These are phyloP conservation scores for Pipistrellus kuhlii DNA, from an alignment of 2,797 vertebrate species.

Conservation along the genomic window DNA sequence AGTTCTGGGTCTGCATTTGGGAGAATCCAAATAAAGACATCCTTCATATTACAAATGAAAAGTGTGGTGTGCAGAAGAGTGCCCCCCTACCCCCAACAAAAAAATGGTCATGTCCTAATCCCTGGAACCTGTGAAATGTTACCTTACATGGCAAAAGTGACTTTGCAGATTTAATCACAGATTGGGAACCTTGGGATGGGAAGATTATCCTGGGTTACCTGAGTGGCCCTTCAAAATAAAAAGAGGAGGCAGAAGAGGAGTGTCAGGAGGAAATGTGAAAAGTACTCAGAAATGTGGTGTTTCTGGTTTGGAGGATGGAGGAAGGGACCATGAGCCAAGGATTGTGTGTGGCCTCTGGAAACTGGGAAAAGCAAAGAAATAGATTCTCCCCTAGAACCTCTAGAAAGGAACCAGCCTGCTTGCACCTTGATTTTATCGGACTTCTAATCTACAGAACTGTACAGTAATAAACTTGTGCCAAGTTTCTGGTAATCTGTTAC, in stretches of 20 bases:
- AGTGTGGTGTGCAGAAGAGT: neutral
- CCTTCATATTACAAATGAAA: neutral
- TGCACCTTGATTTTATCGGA: neutral
- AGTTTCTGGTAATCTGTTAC: neutral
- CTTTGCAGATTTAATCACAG: neutral
- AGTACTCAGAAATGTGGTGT: neutral
- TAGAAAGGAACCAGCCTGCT: neutral
- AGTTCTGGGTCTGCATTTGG: neutral
- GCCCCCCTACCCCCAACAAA: too few species aligned
- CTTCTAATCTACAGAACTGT: neutral
- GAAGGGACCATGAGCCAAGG: neutral
- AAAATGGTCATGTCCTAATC: neutral
- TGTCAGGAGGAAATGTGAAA: neutral
- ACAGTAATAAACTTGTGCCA: neutral
- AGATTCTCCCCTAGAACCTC: neutral
- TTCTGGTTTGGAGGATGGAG: neutral
- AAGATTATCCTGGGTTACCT: neutral
- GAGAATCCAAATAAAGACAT: neutral
- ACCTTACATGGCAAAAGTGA: neutral
- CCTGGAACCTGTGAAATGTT: neutral
- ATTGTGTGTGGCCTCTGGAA: neutral
- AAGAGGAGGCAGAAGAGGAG: neutral
- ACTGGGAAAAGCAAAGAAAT: neutral
- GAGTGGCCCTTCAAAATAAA: neutral
- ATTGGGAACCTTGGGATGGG: neutral